phyloP scores from a whole-genome alignment of 2,888 invertebrate genomes.

The Cacoxenus indagator region DNA sequence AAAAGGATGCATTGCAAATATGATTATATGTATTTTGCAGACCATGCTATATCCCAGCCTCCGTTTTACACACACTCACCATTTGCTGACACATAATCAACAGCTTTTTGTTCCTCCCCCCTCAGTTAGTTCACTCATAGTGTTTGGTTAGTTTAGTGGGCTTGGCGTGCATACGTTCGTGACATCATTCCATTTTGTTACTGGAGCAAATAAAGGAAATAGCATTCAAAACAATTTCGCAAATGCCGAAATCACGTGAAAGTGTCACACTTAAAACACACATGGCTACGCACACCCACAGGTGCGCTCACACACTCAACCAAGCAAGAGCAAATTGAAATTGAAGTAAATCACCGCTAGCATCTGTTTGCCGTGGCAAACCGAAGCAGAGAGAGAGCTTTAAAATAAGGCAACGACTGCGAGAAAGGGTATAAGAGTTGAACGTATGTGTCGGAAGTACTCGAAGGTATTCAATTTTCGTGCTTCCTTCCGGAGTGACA shows the following conservation, averaged over 20 bases:
- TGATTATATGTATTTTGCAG: constrained; percentile 37
- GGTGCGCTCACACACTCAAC: not conserved
- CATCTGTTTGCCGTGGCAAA: not conserved
- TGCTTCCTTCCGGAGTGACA: not conserved
- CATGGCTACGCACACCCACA: constrained; percentile 16
- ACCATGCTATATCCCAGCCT: not conserved
- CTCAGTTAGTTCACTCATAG: not conserved
- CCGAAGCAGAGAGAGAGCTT: no score
- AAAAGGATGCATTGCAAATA: constrained; percentile 51
- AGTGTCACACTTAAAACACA: constrained; percentile 47
- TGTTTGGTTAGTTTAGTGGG: not conserved
- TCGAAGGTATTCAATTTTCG: constrained; percentile 36
- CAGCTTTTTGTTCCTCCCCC: no score
- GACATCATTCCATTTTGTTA: constrained; percentile 40
- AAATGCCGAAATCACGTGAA: constrained; percentile 64
- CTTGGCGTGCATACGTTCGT: not conserved
- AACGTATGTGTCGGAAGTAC: not conserved
- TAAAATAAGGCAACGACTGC: no score
- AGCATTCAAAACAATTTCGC: constrained; percentile 62
- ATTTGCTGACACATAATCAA: no score
- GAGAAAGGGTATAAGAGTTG: not conserved
- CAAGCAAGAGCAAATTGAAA: not conserved
- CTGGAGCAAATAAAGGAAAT: constrained; percentile 54
- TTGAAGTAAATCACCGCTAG: not conserved
- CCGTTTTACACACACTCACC: not conserved